These are phyloP conservation scores for Drosophila mulleri DNA, from an alignment of 2,888 invertebrate species.

Conservation along the genomic window DNA sequence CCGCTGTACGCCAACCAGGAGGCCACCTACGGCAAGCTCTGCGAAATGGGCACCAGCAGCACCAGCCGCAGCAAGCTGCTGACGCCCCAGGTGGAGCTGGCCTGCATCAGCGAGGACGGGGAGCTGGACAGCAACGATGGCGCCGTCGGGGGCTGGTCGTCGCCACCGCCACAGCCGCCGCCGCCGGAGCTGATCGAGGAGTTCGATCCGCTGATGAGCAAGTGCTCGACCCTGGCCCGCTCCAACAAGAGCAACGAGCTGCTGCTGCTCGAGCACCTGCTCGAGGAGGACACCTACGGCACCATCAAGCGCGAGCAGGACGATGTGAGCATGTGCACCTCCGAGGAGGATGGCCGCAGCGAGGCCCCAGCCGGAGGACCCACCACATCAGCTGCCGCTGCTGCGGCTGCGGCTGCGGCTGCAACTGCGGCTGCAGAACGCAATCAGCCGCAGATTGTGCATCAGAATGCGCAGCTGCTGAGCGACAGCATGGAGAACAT, in stretches of 20 bases:
- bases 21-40: conserved; percentile 83
- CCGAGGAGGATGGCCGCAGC: conserved; percentile 83
- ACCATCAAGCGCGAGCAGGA: conserved; percentile 85
- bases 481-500: conserved; percentile 83
- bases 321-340: conserved; percentile 85
- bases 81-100: conserved; percentile 70
- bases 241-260: conserved; percentile 87
- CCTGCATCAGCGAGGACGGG: conserved; percentile 59
- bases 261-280: conserved; percentile 88
- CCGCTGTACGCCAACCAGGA: conserved; percentile 84
- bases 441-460: conserved; percentile 77
- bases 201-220: conserved; percentile 88
- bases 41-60: conserved; percentile 81
- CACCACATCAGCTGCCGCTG: neutral
- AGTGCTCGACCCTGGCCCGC: conserved; percentile 71
- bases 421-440: neutral
- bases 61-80: conserved; percentile 75
- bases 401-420: neutral
- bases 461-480: conserved; percentile 82
- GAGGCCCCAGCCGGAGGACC: conserved; percentile 4
- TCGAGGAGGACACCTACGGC: conserved; percentile 90
- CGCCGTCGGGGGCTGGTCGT: conserved; percentile 69
- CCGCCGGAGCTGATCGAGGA: conserved; percentile 88
- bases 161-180: conserved; percentile 6
- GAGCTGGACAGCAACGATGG: conserved; percentile 63